phyloP scores from a whole-genome alignment of 2,888 invertebrate species.

The Criorhina ranunculi region DNA sequence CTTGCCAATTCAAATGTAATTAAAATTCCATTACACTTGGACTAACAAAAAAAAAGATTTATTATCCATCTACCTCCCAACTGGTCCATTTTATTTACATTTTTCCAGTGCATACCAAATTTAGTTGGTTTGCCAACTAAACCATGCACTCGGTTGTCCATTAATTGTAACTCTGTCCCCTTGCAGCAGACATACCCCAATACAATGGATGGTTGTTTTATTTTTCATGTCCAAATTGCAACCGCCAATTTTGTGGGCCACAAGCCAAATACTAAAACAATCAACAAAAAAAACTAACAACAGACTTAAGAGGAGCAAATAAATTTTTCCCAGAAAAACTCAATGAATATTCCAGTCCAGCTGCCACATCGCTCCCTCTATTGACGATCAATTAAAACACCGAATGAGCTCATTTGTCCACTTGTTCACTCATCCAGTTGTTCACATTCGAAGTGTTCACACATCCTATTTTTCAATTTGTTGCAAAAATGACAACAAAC shows the following conservation, averaged over 20 bases:
- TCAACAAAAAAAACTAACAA: conserved; percentile 37
- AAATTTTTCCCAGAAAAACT: conserved; percentile 22
- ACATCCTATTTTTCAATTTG: conserved; percentile 56
- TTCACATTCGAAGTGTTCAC: conserved; percentile 65
- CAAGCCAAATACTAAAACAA: conserved; percentile 51
- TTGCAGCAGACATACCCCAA: conserved; percentile 8
- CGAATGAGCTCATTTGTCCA: conserved; percentile 68
- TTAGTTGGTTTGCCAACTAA: conserved; percentile 30
- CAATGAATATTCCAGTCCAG: conserved; percentile 15
- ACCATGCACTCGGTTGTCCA: conserved; percentile 28
- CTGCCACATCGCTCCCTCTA: conserved; percentile 35
- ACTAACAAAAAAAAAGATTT: conserved; percentile 8
- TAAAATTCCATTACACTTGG: conserved; percentile 63
- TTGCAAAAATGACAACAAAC: conserved; percentile 64
- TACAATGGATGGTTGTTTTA: conserved; percentile 6
- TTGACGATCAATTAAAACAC: conserved; percentile 72
- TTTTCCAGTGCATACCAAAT: conserved; percentile 30
- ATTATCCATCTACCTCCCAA: conserved; percentile 12
- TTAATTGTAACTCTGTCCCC: conserved; percentile 56
- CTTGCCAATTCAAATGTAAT: conserved; percentile 62
- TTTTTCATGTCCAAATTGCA: background rate
- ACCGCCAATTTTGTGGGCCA: conserved; percentile 55
- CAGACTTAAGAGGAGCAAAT: conserved; percentile 22
- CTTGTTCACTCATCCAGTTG: conserved; percentile 23
- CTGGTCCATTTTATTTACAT: conserved; percentile 27